These are phyloP conservation scores for Achatina immaculata DNA, from an alignment of 1,140 invertebrate species.

Conservation along the genomic window DNA sequence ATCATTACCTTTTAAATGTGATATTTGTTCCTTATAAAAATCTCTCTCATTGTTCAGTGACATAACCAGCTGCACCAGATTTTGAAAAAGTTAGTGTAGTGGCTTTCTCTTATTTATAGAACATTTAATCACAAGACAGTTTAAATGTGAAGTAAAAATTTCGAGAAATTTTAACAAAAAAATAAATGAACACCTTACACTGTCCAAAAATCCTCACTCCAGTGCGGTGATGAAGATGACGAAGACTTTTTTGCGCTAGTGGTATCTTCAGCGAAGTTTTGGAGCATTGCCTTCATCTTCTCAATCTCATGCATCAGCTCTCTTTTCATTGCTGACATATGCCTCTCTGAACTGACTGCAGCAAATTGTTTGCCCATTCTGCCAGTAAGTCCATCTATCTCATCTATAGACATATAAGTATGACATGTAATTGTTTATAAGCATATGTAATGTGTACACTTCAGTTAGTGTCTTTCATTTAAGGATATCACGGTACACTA, in stretches of 20 bases:
- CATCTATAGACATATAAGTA: constrained; percentile 21
- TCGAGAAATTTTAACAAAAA: no score
- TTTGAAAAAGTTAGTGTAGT: no score
- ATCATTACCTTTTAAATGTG: constrained; percentile 25
- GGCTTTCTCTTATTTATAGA: no score
- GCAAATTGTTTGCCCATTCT: constrained; percentile 10
- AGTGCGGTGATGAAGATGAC: not conserved
- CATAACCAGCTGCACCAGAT: no score
- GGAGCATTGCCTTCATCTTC: constrained; percentile 26
- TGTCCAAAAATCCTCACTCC: constrained; percentile 25
- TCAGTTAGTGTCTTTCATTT: not conserved
- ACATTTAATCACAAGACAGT: no score
- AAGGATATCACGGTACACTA: not conserved
- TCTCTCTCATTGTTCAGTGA: constrained; percentile 27
- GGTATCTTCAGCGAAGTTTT: not conserved
- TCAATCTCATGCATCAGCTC: constrained; percentile 34
- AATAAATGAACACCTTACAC: constrained; percentile 8
- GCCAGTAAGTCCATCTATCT: constrained; percentile 17
- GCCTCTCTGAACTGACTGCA: not conserved
- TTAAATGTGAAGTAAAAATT: no score
- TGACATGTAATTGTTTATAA: not conserved
- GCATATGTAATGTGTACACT: not conserved
- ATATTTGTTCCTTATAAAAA: constrained; percentile 34
- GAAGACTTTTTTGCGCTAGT: not conserved
- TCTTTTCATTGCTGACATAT: constrained; percentile 19